Evolutionary conservation across 2,113 vertebrate genomes (phyloP), one percentile per base, ranked within the genome.

Genomic region (Synchiropus splendidus): DNA sequence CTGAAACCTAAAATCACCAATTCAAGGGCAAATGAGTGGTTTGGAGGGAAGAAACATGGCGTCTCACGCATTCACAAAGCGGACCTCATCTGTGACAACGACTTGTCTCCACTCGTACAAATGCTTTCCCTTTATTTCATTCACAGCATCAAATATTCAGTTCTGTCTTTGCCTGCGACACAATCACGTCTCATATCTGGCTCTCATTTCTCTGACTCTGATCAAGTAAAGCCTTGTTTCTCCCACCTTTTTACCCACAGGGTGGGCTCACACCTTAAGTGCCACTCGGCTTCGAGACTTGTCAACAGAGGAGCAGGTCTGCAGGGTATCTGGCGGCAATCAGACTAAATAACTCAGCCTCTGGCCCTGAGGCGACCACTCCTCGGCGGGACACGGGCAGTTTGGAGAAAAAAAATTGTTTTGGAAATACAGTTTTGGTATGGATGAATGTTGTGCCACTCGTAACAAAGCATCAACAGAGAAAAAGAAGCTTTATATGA

Each of bases 261-360:
- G 54, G 70, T 58, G 53, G 60, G 41, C 42, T 39, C 31, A 42
- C 43, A 66, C 54, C 57, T 63, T 64, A 78, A 77, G 58, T 71
- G 62, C 39, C 48, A 61, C 40, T 30, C 44, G 38, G 69, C 39
- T 59, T 73, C 63, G 64, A 67, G 59, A 59, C 58, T 63, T 65
- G 69, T 67, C 61, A 51, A 47, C 34, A 64, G 50, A 44, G 55
- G 48, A 27, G 42, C 63, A 61, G 40, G 57, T 59, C 57, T 58
- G 64, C 54, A 16, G 72, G 55, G 58, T 39, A 45, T 39, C 48
- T 61, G 39, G 35, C 69, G 45, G 51, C 49, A 61, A 63, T 72
- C 69, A 60, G 38, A 80, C 74, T 79, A 73, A 64, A 61, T 42
- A 10, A 56, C 15, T 35, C 61, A 36, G 61, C 72, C 70, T 72